phyloP scores from a whole-genome alignment of 2,797 vertebrate species.

The Dendrocincla tyrannina region DNA sequence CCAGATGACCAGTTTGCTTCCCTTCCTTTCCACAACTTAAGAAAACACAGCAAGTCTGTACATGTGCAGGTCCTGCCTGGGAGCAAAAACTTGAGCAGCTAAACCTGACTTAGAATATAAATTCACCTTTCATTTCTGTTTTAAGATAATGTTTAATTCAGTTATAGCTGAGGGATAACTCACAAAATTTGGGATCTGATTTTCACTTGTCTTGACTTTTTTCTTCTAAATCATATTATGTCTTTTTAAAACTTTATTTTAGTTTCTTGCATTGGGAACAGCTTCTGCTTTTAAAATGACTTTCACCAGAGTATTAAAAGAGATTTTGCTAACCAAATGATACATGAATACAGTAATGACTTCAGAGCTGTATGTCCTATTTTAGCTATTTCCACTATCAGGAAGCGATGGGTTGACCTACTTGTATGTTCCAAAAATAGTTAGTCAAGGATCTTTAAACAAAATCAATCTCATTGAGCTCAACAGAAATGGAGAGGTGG shows the following conservation, averaged over 20 bases:
- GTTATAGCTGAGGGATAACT: not conserved
- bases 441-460: slow-evolving; percentile 14
- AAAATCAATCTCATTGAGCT: not conserved
- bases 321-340: not conserved
- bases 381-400: not conserved
- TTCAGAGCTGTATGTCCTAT: not conserved
- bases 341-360: not conserved
- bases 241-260: not conserved
- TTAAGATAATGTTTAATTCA: not conserved
- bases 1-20: not conserved
- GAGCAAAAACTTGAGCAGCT: not conserved
- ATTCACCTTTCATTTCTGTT: not conserved
- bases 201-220: not conserved
- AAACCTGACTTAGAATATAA: not conserved
- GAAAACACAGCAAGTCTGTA: not conserved
- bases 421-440: slow-evolving; percentile 32
- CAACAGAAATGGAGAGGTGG: not conserved
- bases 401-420: not conserved
- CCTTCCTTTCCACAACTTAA: not conserved
- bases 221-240: not conserved
- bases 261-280: not conserved
- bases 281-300: not conserved
- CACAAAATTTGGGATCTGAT: not conserved
- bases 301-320: not conserved
- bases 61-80: not conserved